These are phyloP conservation scores for Artemia franciscana DNA, from an alignment of 1,140 invertebrate genomes.

Conservation along the genomic window DNA sequence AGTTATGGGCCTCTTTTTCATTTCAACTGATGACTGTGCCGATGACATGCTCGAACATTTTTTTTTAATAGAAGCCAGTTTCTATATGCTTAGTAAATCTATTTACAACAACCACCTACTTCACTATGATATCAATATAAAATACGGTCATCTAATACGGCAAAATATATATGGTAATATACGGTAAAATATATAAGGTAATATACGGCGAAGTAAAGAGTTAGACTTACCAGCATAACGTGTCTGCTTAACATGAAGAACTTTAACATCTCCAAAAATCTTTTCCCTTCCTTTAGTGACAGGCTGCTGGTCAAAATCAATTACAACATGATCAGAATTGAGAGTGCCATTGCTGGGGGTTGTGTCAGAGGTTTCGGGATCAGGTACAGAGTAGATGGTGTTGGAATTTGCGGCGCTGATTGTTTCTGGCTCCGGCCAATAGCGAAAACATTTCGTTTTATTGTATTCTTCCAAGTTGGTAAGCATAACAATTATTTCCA, in stretches of 20 bases:
- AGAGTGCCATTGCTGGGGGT: constrained; percentile 3
- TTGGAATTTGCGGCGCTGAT: constrained; percentile 1
- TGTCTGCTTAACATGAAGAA: constrained; percentile 48
- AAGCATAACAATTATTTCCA: constrained; percentile 77
- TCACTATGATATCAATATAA: too few species aligned
- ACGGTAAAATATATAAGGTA: too few species aligned
- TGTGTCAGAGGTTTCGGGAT: not conserved
- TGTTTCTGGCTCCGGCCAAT: constrained; percentile 47
- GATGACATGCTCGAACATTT: too few species aligned
- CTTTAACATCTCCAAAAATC: constrained; percentile 48
- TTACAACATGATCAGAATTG: not conserved
- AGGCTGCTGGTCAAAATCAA: not conserved
- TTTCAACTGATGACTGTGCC: too few species aligned
- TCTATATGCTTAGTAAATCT: too few species aligned
- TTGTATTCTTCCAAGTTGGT: constrained; percentile 83
- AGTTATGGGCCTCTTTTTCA: too few species aligned
- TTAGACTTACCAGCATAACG: constrained; percentile 27
- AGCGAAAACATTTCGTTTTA: constrained; percentile 75
- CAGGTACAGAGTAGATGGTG: not conserved
- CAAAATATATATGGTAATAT: too few species aligned
- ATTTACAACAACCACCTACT: too few species aligned
- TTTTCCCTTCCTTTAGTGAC: constrained; percentile 25
- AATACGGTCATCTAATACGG: too few species aligned
- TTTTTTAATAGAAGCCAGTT: too few species aligned
- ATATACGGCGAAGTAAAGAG: too few species aligned